Evolutionary conservation across 2,797 vertebrate species (phyloP).

Genomic region (Macropus fuliginosus): DNA sequence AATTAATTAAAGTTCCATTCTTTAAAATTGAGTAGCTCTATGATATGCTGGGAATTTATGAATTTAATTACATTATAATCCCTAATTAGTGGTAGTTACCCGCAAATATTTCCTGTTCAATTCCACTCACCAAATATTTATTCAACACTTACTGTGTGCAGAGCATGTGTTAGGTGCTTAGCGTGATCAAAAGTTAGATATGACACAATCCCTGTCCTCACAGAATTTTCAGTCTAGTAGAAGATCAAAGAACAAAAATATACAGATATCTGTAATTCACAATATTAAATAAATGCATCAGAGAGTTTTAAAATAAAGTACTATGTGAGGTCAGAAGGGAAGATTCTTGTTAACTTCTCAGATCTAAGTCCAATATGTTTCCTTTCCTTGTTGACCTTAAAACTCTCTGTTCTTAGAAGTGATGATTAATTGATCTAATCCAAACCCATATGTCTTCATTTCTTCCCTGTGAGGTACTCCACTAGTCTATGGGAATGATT

Average conservation of each 20-base stretch:
- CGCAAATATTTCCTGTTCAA: not conserved
- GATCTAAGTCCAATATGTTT: not conserved
- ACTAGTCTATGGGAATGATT: not conserved
- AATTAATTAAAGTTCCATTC: slow-evolving; percentile 1
- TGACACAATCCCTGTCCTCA: not conserved
- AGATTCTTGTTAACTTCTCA: not conserved
- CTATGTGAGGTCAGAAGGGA: not conserved
- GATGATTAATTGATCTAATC: not conserved
- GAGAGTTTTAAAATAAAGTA: not conserved
- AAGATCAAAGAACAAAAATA: not conserved
- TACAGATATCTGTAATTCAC: not conserved
- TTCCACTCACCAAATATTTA: not conserved
- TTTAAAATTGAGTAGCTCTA: not conserved
- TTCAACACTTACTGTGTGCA: not conserved
- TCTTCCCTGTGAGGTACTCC: not conserved
- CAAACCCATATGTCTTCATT: not conserved
- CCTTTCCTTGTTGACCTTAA: slow-evolving; percentile 12
- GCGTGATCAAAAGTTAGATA: not conserved
- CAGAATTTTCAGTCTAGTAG: not conserved
- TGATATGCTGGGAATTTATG: not conserved
- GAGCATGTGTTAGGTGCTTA: not conserved
- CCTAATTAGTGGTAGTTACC: not conserved
- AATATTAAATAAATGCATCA: not conserved
- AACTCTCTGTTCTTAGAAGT: not conserved
- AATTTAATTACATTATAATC: not conserved